phyloP scores from a whole-genome alignment of 2,797 vertebrate genomes.

The Spinibarbus caldwelli region DNA sequence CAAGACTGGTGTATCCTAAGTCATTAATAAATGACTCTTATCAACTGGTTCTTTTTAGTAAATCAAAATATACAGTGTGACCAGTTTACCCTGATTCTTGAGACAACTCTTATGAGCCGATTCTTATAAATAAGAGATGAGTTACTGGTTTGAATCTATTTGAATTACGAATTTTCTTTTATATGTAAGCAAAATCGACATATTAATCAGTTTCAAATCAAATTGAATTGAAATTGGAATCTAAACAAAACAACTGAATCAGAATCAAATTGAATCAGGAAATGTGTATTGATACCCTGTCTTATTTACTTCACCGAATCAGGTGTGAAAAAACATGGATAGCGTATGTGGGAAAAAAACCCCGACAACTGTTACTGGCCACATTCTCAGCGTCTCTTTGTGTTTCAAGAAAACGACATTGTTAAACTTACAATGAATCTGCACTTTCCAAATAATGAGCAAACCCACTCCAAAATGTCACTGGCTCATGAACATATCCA shows the following conservation, averaged over 20 bases:
- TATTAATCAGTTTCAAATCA: background rate
- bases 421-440: constrained; percentile 21
- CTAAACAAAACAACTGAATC: background rate
- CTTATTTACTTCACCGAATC: background rate
- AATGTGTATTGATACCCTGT: background rate
- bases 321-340: background rate
- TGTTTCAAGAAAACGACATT: background rate
- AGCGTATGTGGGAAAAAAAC: background rate
- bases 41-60: background rate
- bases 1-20: too few relatives aligned
- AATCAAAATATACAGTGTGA: background rate
- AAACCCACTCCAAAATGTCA: constrained; percentile 61
- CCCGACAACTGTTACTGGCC: background rate
- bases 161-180: background rate
- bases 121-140: background rate
- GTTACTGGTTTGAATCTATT: too few relatives aligned
- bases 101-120: background rate
- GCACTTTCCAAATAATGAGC: background rate
- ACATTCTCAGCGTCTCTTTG: background rate
- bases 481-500: constrained; percentile 60
- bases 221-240: background rate
- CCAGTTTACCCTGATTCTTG: background rate
- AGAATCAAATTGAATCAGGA: background rate
- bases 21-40: background rate
- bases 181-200: background rate